Conservation (phyloP, 2,888 invertebrate genomes). For the Drosophila suboccidentalis region DNA sequence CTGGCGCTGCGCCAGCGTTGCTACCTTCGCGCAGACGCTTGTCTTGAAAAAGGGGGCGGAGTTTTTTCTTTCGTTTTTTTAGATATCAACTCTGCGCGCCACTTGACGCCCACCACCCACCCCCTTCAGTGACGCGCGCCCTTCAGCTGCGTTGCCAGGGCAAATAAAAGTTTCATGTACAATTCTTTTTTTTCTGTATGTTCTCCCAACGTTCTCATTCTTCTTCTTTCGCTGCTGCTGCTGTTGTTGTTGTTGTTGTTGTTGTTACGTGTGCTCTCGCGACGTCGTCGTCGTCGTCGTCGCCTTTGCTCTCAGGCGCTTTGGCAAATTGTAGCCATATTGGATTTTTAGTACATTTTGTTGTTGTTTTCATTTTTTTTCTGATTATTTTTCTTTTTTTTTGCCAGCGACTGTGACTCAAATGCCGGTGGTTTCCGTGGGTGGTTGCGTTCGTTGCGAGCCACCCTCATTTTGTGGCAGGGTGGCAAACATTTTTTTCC, state of each 20-base stretch:
- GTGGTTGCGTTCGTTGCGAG: conserved; percentile 37
- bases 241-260: conserved; percentile 22
- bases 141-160: conserved; percentile 51
- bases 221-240: neutral
- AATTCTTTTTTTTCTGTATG: conserved; percentile 47
- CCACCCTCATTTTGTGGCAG: conserved; percentile 63
- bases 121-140: conserved; percentile 48
- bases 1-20: conserved; percentile 69
- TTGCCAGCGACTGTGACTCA: conserved; percentile 58
- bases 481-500: conserved; percentile 71
- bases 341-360: conserved; percentile 77
- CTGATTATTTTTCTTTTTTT: conserved; percentile 26
- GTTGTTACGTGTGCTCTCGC: conserved; percentile 53
- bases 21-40: conserved; percentile 81
- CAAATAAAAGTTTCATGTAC: conserved; percentile 70
- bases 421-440: conserved; percentile 79
- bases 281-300: conserved; percentile 2
- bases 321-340: conserved; percentile 81
- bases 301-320: conserved; percentile 58
- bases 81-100: conserved; percentile 56
- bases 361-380: conserved; percentile 33
- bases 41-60: conserved; percentile 84
- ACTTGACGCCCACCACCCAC: conserved; percentile 44
- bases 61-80: conserved; percentile 79
- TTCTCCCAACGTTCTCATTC: conserved; percentile 23